phyloP scores from a whole-genome alignment of 2,888 invertebrate species.

The Diplolepis rosae region DNA sequence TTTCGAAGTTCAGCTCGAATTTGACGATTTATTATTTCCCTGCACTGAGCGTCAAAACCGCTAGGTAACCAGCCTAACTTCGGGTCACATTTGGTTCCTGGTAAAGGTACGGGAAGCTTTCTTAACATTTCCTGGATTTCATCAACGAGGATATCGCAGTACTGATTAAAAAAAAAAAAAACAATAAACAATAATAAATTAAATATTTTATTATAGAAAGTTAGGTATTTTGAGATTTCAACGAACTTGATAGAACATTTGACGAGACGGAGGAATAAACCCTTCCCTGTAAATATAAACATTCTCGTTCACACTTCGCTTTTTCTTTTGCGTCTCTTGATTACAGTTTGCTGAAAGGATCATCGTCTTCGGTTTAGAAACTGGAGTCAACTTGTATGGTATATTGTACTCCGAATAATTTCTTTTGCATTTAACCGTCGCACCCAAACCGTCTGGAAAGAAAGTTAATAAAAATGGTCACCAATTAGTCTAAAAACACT shows the following conservation, averaged over 20 bases:
- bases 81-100: conserved; percentile 80
- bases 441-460: conserved; percentile 74
- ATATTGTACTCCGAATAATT: conserved; percentile 73
- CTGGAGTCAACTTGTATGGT: conserved; percentile 73
- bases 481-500: not conserved
- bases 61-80: conserved; percentile 87
- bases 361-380: conserved; percentile 71
- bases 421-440: conserved; percentile 75
- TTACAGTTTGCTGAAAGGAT: conserved; percentile 64
- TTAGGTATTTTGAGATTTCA: too few relatives aligned
- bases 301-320: conserved; percentile 73
- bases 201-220: too few relatives aligned
- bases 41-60: conserved; percentile 81
- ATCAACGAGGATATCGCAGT: conserved; percentile 85
- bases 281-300: conserved; percentile 81
- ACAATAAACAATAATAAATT: not conserved
- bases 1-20: conserved; percentile 76
- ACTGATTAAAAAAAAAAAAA: conserved; percentile 73
- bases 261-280: conserved; percentile 85
- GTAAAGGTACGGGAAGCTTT: conserved; percentile 78
- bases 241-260: conserved; percentile 90
- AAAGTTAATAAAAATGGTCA: conserved; percentile 23
- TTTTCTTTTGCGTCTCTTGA: conserved; percentile 58
- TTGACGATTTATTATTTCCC: conserved; percentile 83
- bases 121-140: conserved; percentile 87